Evolutionary conservation across 1,140 invertebrate genomes (phyloP).

Genomic region (Chelonus insularis): DNA sequence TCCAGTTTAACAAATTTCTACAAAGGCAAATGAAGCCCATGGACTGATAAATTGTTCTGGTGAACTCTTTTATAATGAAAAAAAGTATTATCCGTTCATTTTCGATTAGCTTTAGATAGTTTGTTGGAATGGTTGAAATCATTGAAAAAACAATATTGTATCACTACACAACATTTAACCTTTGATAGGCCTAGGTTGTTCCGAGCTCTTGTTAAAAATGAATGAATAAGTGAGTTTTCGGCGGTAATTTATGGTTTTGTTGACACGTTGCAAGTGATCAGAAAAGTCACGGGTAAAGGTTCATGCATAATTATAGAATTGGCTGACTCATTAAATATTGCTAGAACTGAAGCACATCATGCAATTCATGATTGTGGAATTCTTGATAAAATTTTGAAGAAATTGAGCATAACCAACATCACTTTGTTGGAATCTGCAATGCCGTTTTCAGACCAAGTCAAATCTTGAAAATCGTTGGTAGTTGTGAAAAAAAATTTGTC

Average conservation of each 20-base stretch:
- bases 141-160: slow-evolving; percentile 24
- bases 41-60: slow-evolving; percentile 23
- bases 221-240: slow-evolving; percentile 19
- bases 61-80: slow-evolving; percentile 25
- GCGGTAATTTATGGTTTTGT: slow-evolving; percentile 25
- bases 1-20: slow-evolving; percentile 18
- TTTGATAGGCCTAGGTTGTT: slow-evolving; percentile 34
- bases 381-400: not conserved
- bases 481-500: not conserved
- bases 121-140: slow-evolving; percentile 19
- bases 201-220: slow-evolving; percentile 17
- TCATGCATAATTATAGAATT: not conserved
- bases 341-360: not conserved
- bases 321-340: not conserved
- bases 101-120: slow-evolving; percentile 20
- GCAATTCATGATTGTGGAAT: too few relatives aligned
- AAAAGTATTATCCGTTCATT: slow-evolving; percentile 24
- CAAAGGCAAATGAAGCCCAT: slow-evolving; percentile 4
- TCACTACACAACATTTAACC: slow-evolving; percentile 29
- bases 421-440: not conserved
- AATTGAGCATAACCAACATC: not conserved
- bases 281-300: not conserved
- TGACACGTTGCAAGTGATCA: slow-evolving; percentile 22
- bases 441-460: not conserved
- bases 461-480: not conserved